Evolutionary conservation across 2,888 invertebrate species (phyloP).

Genomic region (Ormyrus pomaceus): DNA sequence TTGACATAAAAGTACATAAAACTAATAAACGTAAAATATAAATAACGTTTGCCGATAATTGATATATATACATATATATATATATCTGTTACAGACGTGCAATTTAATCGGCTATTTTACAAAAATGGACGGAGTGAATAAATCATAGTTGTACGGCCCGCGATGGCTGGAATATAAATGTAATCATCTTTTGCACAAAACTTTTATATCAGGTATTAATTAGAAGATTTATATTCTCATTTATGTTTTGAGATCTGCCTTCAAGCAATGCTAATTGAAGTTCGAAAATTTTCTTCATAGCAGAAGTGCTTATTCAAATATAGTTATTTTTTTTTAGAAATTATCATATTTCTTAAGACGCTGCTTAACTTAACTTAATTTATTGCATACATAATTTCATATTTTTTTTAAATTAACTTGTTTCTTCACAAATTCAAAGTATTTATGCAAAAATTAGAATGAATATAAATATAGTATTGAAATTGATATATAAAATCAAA

Average conservation of each 20-base stretch:
- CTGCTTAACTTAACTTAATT: conserved; percentile 3
- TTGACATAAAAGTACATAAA: conserved; percentile 54
- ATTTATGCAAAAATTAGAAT: background rate
- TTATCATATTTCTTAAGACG: conserved; percentile 9
- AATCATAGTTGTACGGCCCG: conserved; percentile 50
- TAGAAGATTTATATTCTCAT: conserved; percentile 2
- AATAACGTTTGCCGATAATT: conserved; percentile 47
- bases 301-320: conserved; percentile 22
- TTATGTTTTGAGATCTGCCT: background rate
- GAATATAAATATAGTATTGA: background rate
- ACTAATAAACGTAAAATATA: conserved; percentile 48
- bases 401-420: conserved; percentile 27
- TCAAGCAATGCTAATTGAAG: conserved; percentile 16
- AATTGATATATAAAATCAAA: conserved; percentile 4
- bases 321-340: conserved; percentile 19
- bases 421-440: conserved; percentile 5
- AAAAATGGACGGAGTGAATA: conserved; percentile 59
- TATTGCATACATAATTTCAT: conserved; percentile 1
- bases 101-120: conserved; percentile 52
- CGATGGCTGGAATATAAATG: conserved; percentile 43
- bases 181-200: conserved; percentile 2
- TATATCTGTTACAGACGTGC: conserved; percentile 42
- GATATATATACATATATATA: background rate
- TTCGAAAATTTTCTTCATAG: conserved; percentile 15
- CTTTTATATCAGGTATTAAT: background rate